Evolutionary conservation across 2,888 invertebrate genomes (phyloP), one percentile per base, ranked within the genome.

Genomic region (Cephus sareptanus): DNA sequence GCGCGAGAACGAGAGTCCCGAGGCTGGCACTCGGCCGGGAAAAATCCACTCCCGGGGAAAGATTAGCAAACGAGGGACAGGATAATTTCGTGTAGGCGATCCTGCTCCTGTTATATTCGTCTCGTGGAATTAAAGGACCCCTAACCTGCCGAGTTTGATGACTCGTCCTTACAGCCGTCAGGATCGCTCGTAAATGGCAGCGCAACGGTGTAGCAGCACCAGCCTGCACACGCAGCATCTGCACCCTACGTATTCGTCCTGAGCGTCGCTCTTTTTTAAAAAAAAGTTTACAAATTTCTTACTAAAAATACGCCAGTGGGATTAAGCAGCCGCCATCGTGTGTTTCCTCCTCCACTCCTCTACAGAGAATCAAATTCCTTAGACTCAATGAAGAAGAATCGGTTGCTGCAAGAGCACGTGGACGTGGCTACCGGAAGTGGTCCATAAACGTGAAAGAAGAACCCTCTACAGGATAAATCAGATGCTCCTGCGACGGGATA

Each of bases 111-210:
- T 40, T 40, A 4, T 76, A 4, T 77, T 80, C 80, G 82, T 77
- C 82, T 79, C 76, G 76, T 77, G 79, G 80, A 83, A 84, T 85
- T 85, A 85, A 85, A 85, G 82, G 77, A 80, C 78, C 73, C 78
- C 75, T 74, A 79, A 33, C 13, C 74, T 80, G 75, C 76, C 30
- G 79, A 78, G 78, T 70, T 37, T 80, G 81, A 81, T 75, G 75
- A 74, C 73, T 77, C 77, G 80, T 77, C 80, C 76, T 78, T 77
- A 80, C 75, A 4, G 71, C 70, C 70, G 69, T 74, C 79, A 84
- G 82, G 85, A 85, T 83, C 83, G 81, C 81, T 79, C 79, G 83
- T 83, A 82, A 81, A 83, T 15, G 4, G 4, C 4, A 15, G 13
- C 15, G 37, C 81, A 34, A 12, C 35, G 11, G 35, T 12, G n/a